These are phyloP conservation scores for Chaitophorus viminalis DNA, from an alignment of 2,888 invertebrate genomes.

Conservation along the genomic window DNA sequence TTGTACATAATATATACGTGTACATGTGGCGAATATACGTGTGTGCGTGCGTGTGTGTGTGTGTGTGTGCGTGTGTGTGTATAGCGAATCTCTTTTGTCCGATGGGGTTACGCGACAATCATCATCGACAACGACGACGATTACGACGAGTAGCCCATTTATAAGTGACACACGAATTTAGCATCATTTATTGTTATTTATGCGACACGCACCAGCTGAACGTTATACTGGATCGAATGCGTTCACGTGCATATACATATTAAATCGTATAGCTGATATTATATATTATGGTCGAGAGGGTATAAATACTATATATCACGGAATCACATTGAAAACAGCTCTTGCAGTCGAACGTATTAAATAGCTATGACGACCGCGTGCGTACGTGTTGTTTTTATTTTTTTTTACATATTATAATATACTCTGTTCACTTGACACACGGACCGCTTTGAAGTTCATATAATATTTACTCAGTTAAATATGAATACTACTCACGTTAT, in stretches of 20 bases:
- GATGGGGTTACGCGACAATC: conserved; percentile 37
- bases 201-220: conserved; percentile 55
- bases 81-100: conserved; percentile 42
- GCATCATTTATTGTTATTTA: conserved; percentile 51
- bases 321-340: no score
- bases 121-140: not conserved
- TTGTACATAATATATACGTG: not conserved
- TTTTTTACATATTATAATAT: no score
- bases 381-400: not conserved
- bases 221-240: conserved; percentile 48
- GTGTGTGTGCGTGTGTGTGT: not conserved
- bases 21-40: not conserved
- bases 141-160: conserved; percentile 17
- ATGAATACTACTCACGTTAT: not conserved
- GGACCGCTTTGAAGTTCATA: not conserved
- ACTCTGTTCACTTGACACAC: not conserved
- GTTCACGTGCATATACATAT: not conserved
- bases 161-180: conserved; percentile 47
- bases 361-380: not conserved
- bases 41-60: not conserved
- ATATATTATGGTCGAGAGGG: not conserved
- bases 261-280: no score
- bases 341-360: conserved; percentile 7
- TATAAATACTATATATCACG: not conserved
- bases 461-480: not conserved